These are phyloP conservation scores for Caenorhabditis inopinata DNA, from an alignment of 1,140 invertebrate genomes.

Conservation along the genomic window DNA sequence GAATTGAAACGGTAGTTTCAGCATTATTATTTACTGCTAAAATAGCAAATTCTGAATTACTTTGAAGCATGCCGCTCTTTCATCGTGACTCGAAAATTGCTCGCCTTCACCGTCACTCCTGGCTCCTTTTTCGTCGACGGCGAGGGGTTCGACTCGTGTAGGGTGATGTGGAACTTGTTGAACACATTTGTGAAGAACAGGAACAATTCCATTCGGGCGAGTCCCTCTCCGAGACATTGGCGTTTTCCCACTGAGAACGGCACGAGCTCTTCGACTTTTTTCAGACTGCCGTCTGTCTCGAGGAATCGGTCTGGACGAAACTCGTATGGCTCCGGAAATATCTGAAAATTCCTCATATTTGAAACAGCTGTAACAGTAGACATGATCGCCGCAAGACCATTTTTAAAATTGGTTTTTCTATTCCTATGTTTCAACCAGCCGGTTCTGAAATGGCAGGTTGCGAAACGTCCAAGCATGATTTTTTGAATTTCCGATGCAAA, in stretches of 20 bases:
- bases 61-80: background rate
- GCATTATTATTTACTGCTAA: too few species aligned
- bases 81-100: background rate
- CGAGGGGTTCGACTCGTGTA: background rate
- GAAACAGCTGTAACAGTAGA: slow-evolving; percentile 31
- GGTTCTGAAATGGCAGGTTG: too few species aligned
- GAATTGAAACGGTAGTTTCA: too few species aligned
- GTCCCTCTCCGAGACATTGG: slow-evolving; percentile 40
- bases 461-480: too few species aligned
- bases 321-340: slow-evolving; percentile 35
- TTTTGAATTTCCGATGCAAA: too few species aligned
- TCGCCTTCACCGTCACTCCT: background rate
- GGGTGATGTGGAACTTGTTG: background rate
- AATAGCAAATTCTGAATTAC: too few species aligned
- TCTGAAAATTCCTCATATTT: background rate
- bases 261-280: slow-evolving; percentile 15
- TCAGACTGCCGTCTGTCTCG: slow-evolving; percentile 4
- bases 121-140: background rate
- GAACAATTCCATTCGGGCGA: slow-evolving; percentile 41
- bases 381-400: too few species aligned
- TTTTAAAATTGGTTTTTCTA: too few species aligned
- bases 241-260: slow-evolving; percentile 43
- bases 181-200: slow-evolving; percentile 21
- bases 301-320: slow-evolving; percentile 35
- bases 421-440: too few species aligned